Percentiles rank a stretch among this genome's conserved stretches.
Conservation (phyloP, 2,113 vertebrate species). For the Ciconia maguari region DNA sequence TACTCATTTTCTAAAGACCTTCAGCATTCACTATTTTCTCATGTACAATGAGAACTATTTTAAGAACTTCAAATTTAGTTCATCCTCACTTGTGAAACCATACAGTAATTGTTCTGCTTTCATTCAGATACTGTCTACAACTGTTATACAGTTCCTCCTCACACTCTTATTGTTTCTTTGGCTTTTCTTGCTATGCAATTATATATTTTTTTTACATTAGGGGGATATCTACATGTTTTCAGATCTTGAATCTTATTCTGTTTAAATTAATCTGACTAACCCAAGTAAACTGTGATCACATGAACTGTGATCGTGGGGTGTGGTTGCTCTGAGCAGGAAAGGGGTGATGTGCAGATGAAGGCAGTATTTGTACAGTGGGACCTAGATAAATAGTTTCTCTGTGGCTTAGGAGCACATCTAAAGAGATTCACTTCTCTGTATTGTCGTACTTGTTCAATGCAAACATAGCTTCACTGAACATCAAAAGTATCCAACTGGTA, state of each 20-base stretch:
- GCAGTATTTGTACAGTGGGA: neutral
- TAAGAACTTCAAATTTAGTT: neutral
- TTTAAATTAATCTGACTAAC: neutral
- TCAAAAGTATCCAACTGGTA: neutral
- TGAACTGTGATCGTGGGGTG: neutral
- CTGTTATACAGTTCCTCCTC: neutral
- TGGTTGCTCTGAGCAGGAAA: neutral
- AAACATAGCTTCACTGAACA: neutral
- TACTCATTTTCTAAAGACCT: neutral
- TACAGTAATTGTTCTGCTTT: neutral
- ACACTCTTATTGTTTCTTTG: neutral
- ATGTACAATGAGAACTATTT: neutral
- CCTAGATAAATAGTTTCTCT: neutral
- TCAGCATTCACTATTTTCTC: neutral
- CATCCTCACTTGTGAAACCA: neutral
- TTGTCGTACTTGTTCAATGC: fast-evolving
- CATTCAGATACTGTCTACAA: neutral
- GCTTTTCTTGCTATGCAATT: neutral
- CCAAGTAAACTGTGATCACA: neutral
- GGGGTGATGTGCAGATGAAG: neutral
- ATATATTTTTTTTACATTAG: neutral
- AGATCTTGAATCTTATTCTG: neutral
- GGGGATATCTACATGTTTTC: neutral
- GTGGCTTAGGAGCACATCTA: neutral
- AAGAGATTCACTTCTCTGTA: neutral